Evolutionary conservation across 2,113 vertebrate genomes (phyloP).

Genomic region (Periophthalmus modestus): DNA sequence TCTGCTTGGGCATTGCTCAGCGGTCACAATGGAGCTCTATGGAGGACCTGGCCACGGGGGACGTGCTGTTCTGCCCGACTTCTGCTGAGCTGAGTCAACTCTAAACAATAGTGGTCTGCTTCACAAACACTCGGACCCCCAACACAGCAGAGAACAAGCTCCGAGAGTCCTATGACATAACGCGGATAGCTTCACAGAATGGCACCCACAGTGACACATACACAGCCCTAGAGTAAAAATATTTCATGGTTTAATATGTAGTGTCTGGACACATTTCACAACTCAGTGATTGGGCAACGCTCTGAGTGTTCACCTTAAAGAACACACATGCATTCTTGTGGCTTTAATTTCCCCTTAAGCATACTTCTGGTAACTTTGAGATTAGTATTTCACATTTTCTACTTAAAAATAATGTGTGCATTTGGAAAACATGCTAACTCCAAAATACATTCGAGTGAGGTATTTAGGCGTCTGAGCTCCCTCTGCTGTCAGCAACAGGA

Average conservation of each 20-base stretch:
- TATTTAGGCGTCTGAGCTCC: too few relatives aligned
- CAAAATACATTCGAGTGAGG: too few relatives aligned
- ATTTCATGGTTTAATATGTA: not conserved
- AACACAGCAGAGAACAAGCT: not conserved
- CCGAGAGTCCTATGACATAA: not conserved
- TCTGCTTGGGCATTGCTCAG: constrained; percentile 32
- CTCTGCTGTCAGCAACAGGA: too few relatives aligned
- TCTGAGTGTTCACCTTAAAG: not conserved
- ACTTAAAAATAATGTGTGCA: too few relatives aligned
- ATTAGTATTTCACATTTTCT: too few relatives aligned
- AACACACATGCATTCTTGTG: not conserved
- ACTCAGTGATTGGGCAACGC: not conserved
- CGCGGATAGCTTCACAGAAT: not conserved
- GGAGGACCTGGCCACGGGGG: constrained; percentile 1
- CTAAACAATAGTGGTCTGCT: constrained; percentile 16
- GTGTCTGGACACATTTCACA: not conserved
- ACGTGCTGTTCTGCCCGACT: constrained; percentile 16
- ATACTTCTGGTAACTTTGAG: too few relatives aligned
- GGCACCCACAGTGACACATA: not conserved
- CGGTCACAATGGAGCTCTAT: constrained; percentile 22
- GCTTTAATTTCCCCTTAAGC: too few relatives aligned
- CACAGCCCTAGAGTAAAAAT: not conserved
- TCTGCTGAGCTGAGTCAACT: constrained; percentile 30
- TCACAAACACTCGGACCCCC: constrained; percentile 11
- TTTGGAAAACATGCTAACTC: too few relatives aligned